phyloP scores from a whole-genome alignment of 1,140 invertebrate species.

The Stegodyphus dumicola region DNA sequence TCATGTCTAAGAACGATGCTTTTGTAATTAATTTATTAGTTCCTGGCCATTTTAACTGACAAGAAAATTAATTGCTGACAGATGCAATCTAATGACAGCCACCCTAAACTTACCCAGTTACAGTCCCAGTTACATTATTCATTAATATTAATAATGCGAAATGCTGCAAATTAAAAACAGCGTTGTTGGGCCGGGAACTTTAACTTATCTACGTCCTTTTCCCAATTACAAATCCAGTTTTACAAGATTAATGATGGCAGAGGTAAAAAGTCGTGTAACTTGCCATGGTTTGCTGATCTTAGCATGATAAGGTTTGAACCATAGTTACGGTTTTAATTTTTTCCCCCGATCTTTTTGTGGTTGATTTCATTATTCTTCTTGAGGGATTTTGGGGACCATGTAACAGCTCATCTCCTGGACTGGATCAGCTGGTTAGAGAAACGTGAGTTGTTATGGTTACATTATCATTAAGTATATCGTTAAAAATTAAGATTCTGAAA shows the following conservation, averaged over 20 bases:
- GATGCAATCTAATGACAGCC: conserved; percentile 23
- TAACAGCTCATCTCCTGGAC: not conserved
- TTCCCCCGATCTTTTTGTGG: not conserved
- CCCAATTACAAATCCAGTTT: conserved; percentile 57
- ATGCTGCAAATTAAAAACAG: conserved; percentile 20
- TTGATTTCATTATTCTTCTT: conserved; percentile 36
- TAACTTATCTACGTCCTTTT: conserved; percentile 50
- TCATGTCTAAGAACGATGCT: conserved; percentile 31
- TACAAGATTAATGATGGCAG: conserved; percentile 47
- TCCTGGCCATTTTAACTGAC: conserved; percentile 34
- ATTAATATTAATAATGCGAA: conserved; percentile 61
- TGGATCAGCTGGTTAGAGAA: conserved; percentile 15
- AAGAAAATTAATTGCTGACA: conserved; percentile 58
- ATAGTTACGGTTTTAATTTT: conserved; percentile 19
- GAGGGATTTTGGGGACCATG: conserved; percentile 39
- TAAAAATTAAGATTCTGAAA: too few relatives aligned
- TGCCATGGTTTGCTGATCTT: conserved; percentile 48
- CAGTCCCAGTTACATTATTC: conserved; percentile 11
- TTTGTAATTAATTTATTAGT: conserved; percentile 58
- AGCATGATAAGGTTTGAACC: conserved; percentile 45
- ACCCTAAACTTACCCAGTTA: conserved; percentile 12
- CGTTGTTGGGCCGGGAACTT: conserved; percentile 24
- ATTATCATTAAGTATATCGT: conserved; percentile 18
- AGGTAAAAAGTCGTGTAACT: conserved; percentile 59
- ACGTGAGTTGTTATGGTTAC: conserved; percentile 21